Evolutionary conservation across 2,797 vertebrate genomes (phyloP), one percentile per base, ranked within the genome.

Genomic region (Helostoma temminkii): DNA sequence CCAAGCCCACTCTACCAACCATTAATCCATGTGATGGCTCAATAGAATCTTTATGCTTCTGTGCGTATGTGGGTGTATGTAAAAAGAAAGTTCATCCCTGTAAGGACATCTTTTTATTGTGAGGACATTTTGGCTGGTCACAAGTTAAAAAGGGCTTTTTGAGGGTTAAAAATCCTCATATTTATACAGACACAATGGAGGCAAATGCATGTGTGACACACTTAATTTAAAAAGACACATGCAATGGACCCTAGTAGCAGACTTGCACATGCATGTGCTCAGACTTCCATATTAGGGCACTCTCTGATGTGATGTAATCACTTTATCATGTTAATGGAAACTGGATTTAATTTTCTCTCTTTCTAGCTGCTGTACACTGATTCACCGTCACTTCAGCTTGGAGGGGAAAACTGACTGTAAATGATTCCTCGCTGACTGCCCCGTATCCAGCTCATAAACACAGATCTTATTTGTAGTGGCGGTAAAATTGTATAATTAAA

Each of bases 401-500:
- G 62, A 86, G 89, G 82, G 71, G 60, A 69, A 86, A 82, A 81
- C 15, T 62, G 78, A 67, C 34, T 47, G 67, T 71, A 79, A 92
- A 84, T 74, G 85, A 87, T 86, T 85, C 70, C 83, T 86, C 63
- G 64, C 81, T 60, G 64, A 53, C 81, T 83, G 72, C 59, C 74
- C 70, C 81, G 84, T 71, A 81, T 71, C 75, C 78, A 76, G 75
- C 79, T 74, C 81, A 87, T 88, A 89, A 88, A 91, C 85, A 84
- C 89, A 57, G 80, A 91, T 90, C 89, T 87, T 91, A 90, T 92
- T 92, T 92, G 89, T 88, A 82, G 81, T 81, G 87, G 82, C 52
- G 61, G 80, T 91, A 88, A 89, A 91, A 89, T 86, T 78, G 78
- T 81, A 75, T 92, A 91, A 92, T 90, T 92, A 89, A 91, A 91